Evolutionary conservation across 2,113 vertebrate species (phyloP), one percentile per base, ranked within the genome.

Genomic region (Notothenia coriiceps): DNA sequence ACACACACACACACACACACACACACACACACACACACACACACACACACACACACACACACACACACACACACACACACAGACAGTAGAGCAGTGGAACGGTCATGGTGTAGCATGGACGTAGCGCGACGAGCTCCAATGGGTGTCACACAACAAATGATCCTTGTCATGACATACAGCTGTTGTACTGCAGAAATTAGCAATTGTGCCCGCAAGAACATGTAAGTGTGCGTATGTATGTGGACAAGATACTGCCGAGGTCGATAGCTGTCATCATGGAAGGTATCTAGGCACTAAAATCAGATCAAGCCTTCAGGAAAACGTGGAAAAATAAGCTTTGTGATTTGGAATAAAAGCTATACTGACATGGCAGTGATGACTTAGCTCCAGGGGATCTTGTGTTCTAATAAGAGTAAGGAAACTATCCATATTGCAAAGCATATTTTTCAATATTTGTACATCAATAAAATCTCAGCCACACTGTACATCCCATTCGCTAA

Each of bases 71-170:
- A 46, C 43, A 9, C 40, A 73, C 62, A 63, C 51, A 69, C 64
- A 68, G 56, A 25, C 49, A 68, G 46, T 22, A 9, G 49, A 77
- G 85, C 25, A 57, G 55, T 67, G 79, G 69, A 89, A 80, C 71
- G 51, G 90, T 91, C 89, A 89, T 46, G 86, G 88, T 71, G 86
- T 88, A 79, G 70, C 44, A 22, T 61, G 83, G 75, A 72, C 11
- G 20, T 73, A 51, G 84, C 52, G 47, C 62, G 17, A 52, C 11
- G 60, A 62, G 64, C 84, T 82, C 80, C 80, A 78, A 86, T 22
- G 73, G 80, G 65, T 74, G 83, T 87, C 87, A 70, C 72, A 60
- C 82, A 86, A 74, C 80, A 91, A 64, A 77, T 80, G 87, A 91
- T 84, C 78, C 83, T 47, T 59, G 61, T 84, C 74, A 71, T 69